Conservation (phyloP, 2,888 invertebrate genomes). For the Drosophila mercatorum region DNA sequence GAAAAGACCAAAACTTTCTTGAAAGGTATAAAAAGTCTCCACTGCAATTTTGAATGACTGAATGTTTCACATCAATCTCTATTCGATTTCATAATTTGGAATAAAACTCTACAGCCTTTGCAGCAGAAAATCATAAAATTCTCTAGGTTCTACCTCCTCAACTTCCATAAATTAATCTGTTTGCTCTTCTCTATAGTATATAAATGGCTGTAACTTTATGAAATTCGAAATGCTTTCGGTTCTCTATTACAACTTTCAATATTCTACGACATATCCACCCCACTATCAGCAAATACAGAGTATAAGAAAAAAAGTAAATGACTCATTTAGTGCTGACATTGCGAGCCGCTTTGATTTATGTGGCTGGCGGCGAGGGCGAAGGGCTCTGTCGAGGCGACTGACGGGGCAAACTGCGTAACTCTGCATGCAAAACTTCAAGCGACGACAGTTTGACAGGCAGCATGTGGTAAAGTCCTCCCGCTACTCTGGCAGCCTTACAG, state of each 20-base stretch:
- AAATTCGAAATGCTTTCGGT: too few species aligned
- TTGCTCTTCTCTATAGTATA: neutral
- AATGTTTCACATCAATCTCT: too few species aligned
- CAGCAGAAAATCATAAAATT: too few species aligned
- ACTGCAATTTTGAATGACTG: too few species aligned
- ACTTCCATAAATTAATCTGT: neutral
- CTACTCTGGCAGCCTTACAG: slow-evolving; percentile 4
- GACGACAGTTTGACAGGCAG: slow-evolving; percentile 59
- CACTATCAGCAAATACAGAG: neutral
- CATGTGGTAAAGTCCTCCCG: slow-evolving; percentile 55
- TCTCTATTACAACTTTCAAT: neutral
- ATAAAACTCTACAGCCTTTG: too few species aligned
- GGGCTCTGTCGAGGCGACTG: neutral
- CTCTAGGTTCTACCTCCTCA: too few species aligned
- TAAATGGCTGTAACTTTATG: neutral
- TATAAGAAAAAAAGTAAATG: slow-evolving; percentile 41
- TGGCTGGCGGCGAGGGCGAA: neutral
- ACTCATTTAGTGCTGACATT: slow-evolving; percentile 66
- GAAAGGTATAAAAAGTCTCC: too few species aligned
- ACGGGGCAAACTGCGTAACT: slow-evolving; percentile 2
- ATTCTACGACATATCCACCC: neutral
- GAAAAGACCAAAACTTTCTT: too few species aligned
- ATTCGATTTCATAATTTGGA: too few species aligned
- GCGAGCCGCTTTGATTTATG: slow-evolving; percentile 60
- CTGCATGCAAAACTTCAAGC: slow-evolving; percentile 43